These are phyloP conservation scores for Indicator indicator DNA, from an alignment of 2,113 vertebrate species.

Conservation along the genomic window DNA sequence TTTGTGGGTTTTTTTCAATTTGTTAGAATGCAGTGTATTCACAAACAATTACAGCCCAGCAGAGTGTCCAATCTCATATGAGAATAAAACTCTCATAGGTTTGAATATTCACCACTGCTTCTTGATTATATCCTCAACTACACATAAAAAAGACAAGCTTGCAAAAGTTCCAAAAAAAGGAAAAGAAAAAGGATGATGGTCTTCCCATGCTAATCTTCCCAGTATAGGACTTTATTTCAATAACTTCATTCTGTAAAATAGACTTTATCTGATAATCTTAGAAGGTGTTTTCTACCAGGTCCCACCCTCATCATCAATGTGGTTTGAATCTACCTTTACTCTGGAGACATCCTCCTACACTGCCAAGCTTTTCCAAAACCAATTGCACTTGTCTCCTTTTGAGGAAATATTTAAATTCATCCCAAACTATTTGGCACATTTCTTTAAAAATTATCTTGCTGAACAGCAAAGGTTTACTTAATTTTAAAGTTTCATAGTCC, in stretches of 20 bases:
- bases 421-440: slow-evolving; percentile 23
- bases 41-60: not conserved
- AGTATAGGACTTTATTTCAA: not conserved
- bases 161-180: not conserved
- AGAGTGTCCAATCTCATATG: not conserved
- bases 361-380: slow-evolving; percentile 29
- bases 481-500: slow-evolving; percentile 54
- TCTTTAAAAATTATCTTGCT: slow-evolving; percentile 18
- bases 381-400: not conserved
- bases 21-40: not conserved
- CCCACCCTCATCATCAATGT: not conserved
- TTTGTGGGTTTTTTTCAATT: not conserved
- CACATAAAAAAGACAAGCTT: not conserved
- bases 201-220: not conserved
- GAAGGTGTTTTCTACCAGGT: not conserved
- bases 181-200: not conserved
- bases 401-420: slow-evolving; percentile 55
- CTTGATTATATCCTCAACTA: not conserved
- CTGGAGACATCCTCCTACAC: not conserved
- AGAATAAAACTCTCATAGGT: not conserved
- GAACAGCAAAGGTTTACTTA: slow-evolving; percentile 25
- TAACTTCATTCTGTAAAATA: not conserved
- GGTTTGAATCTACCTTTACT: not conserved
- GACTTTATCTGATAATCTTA: not conserved
- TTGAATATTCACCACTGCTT: not conserved